These are phyloP conservation scores for Sinosuthora webbiana DNA, from an alignment of 2,113 vertebrate species.

Conservation along the genomic window DNA sequence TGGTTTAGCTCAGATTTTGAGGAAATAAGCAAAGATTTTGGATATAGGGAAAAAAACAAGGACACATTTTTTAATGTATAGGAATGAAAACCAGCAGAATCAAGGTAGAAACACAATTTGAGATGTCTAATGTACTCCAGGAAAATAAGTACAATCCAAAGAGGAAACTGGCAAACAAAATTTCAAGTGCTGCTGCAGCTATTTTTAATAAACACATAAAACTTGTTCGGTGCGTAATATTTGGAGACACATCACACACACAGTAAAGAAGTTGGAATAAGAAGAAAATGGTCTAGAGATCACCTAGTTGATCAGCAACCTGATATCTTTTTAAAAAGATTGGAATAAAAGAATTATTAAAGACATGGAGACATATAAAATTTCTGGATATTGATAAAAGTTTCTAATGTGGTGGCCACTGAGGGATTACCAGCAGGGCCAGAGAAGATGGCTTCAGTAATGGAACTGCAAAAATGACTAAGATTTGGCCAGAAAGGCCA, in stretches of 20 bases:
- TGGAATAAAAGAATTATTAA: background rate
- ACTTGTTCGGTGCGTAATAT: background rate
- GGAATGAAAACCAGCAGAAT: background rate
- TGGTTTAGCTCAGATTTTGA: background rate
- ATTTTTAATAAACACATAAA: background rate
- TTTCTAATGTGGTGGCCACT: background rate
- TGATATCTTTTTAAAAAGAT: background rate
- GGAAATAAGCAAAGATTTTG: background rate
- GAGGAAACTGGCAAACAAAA: background rate
- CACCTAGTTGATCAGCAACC: background rate
- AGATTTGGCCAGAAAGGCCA: background rate
- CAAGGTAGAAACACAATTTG: background rate
- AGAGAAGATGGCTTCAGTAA: background rate
- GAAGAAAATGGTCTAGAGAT: background rate
- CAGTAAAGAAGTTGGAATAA: background rate
- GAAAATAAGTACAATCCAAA: background rate
- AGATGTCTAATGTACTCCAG: background rate
- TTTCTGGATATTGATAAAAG: background rate
- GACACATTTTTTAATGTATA: background rate
- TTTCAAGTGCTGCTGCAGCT: background rate
- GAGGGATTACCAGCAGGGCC: background rate
- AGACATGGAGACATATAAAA: background rate
- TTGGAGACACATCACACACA: background rate
- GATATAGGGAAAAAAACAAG: background rate
- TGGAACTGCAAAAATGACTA: background rate